These are phyloP conservation scores for Xanthostigma xanthostigma DNA, from an alignment of 2,888 invertebrate genomes.

Conservation along the genomic window DNA sequence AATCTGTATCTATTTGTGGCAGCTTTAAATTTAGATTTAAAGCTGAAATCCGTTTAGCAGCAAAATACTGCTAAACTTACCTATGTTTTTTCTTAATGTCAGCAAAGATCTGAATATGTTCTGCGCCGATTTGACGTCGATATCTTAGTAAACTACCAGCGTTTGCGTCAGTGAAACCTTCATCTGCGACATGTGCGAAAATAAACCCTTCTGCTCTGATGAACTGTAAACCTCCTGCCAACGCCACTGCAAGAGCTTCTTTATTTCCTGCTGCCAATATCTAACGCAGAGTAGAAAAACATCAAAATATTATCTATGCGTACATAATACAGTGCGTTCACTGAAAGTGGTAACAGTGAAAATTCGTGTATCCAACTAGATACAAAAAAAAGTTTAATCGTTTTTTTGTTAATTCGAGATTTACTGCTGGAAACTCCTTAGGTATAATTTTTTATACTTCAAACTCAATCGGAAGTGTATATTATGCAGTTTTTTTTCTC, in stretches of 20 bases:
- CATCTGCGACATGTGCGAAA: constrained; percentile 66
- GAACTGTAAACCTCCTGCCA: constrained; percentile 51
- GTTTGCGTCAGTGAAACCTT: constrained; percentile 61
- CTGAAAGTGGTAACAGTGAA: no score
- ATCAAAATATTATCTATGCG: no score
- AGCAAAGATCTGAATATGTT: constrained; percentile 49
- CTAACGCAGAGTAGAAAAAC: constrained; percentile 21
- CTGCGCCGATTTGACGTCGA: constrained; percentile 48
- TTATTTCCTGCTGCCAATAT: constrained; percentile 62
- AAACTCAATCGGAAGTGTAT: no score
- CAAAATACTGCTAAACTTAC: constrained; percentile 22
- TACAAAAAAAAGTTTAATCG: no score
- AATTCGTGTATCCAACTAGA: no score
- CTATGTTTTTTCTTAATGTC: constrained; percentile 82
- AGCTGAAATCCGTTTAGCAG: background rate
- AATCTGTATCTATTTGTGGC: no score
- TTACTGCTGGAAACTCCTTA: no score
- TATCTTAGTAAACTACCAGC: constrained; percentile 59
- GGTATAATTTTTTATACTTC: no score
- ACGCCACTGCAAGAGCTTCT: constrained; percentile 60
- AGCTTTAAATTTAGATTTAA: no score
- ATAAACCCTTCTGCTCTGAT: constrained; percentile 67
- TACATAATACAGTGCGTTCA: no score
- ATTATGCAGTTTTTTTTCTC: no score
- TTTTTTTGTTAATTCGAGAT: no score